Evolutionary conservation across 2,113 vertebrate species (phyloP), one percentile per base, ranked within the genome.

Genomic region (Sus scrofa): DNA sequence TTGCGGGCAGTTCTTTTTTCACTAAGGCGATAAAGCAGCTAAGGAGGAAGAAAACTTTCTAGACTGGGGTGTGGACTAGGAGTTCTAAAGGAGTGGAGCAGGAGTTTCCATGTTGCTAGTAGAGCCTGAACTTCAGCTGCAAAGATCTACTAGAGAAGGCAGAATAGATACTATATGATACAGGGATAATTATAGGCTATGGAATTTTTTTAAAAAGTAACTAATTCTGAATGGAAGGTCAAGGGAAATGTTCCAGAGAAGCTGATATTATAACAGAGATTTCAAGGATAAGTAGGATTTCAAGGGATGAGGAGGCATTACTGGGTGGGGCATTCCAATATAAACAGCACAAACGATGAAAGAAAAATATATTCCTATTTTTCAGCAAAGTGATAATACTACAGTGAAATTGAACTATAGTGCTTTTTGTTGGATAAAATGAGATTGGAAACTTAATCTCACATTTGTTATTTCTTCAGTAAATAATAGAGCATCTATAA

Each of bases 371-470:
- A 44, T 30, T 63, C 4, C 44, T 92, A 6, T n/a, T 90, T 78
- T 75, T 82, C 34, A 54, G 27, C 27, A 65, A 71, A 89, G 32
- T 73, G 63, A 27, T 56, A 50, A 60, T 34, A 50, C 30, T 87
- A 16, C 24, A 60, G 26, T 54, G 58, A 86, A 65, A 89, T 0
- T 68, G 18, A 89, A 50, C 27, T 52, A 3, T 7, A 34, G n/a
- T 73, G 34, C 12, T 65, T 18, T 96, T 90, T 94, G 65, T 82
- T 92, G 58, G 60, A n/a, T 37, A 89, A 97, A 44, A 85, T 82
- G 91, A 97, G 26, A 20, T 18, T 67, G 50, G 62, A 79, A 90
- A 90, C 18, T 39, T 50, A 90, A 87, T 81, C 75, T 92, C 20
- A 62, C 0, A 0, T 63, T 85, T 95, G 30, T 92, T 73, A 94